Conservation (phyloP, 2,113 vertebrate genomes). For the Lasiurus cinereus region DNA sequence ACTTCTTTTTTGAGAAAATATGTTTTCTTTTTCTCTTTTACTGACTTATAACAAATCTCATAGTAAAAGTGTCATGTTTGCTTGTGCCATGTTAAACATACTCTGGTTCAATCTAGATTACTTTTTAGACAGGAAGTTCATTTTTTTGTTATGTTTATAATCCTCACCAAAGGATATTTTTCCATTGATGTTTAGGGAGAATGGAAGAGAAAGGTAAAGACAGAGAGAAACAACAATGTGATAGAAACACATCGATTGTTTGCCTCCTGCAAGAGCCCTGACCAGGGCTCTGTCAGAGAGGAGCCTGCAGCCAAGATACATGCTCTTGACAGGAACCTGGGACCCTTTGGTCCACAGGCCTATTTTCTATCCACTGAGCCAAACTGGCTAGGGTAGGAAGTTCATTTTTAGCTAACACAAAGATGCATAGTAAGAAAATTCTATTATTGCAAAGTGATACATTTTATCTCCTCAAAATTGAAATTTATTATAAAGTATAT, state of each 20-base stretch:
- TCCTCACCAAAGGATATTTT: too few relatives aligned
- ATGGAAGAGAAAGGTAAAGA: too few relatives aligned
- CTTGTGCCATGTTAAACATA: not conserved
- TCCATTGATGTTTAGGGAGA: too few relatives aligned
- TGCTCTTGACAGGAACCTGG: too few relatives aligned
- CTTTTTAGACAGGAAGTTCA: slow-evolving; percentile 2
- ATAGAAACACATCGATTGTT: too few relatives aligned
- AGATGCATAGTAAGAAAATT: not conserved
- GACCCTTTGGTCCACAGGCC: too few relatives aligned
- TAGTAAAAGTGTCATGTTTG: not conserved
- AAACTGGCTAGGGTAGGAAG: not conserved
- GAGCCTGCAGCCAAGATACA: too few relatives aligned
- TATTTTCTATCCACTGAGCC: too few relatives aligned
- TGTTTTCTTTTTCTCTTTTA: not conserved
- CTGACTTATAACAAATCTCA: not conserved
- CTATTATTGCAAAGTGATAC: not conserved
- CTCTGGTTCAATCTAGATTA: not conserved
- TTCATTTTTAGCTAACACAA: not conserved
- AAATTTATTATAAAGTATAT: not conserved
- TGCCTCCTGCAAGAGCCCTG: too few relatives aligned
- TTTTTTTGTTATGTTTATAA: slow-evolving; percentile 20
- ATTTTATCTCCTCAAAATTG: not conserved
- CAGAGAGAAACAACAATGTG: too few relatives aligned
- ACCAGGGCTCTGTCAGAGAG: too few relatives aligned
- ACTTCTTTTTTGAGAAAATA: not conserved